Base-by-base conservation (phyloP, 2,797 vertebrate genomes). In the Saxicola maurus region DNA sequence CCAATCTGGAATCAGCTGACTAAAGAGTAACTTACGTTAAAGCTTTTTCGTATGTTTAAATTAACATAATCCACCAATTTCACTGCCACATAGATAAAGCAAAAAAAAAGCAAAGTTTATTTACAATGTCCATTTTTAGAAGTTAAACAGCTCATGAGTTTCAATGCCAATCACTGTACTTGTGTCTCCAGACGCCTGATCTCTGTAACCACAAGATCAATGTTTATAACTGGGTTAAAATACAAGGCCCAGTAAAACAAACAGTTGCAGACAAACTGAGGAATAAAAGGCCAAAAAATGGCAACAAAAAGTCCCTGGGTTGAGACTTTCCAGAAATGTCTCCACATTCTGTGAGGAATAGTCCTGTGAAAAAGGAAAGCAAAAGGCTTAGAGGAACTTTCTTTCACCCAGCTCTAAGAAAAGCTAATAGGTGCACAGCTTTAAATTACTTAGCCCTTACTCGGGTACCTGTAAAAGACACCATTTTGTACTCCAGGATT, bases 241-340 rank as follows among this genome's bases (percentile, higher is more conserved):
- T 99, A 99, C 82, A 99, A 97, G 40, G 97, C 98, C 98, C 98
- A 99, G 96, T 99, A 99, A 97, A 99, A 99, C 77, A 99, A 94
- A 95, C 98, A 98, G 92, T 99, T 98, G 97, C 98, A 99, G 81
- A 99, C 95, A 95, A 99, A 99, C 92, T 99, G 98, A 33, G 99
- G 99, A 88, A 98, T 97, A 43, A 99, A 96, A 87, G 98, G 98
- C 99, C 99, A 99, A 93, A 99, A 96, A 85, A 99, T 94, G 43
- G 97, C 98, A 59, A 99, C 98, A 82, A 97, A 97, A 76, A 99
- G 97, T n/a, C 98, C 98, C 95, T 98, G 98, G n/a, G 97, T 98
- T 25, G 98, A 97, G 89, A 98, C 97, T 91, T 98, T 98, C 98
- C 98, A 98, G 94, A 98, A 97, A 88, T 99, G 98, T 93, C 89